A percentile compares a stretch with the other conserved stretches of the same genome.
Evolutionary conservation across 2,113 vertebrate genomes (phyloP).

Genomic region (Mobula hypostoma): DNA sequence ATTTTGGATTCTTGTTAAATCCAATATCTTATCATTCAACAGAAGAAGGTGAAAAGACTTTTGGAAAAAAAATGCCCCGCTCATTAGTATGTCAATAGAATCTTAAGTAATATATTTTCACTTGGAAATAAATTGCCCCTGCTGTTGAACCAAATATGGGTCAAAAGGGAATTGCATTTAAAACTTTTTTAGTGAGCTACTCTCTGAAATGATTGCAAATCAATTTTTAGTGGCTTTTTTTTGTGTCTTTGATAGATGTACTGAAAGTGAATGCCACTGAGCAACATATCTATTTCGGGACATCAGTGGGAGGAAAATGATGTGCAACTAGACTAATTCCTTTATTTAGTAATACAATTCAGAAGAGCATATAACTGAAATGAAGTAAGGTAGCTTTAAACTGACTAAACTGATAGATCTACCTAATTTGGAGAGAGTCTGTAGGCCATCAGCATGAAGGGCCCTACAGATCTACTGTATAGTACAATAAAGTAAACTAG

Average conservation of each 20-base stretch:
- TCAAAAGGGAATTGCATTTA: constrained; percentile 4
- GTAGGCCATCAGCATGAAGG: background rate
- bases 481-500: background rate
- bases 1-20: constrained; percentile 26
- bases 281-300: background rate
- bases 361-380: background rate
- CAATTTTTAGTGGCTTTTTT: constrained; percentile 2
- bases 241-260: constrained; percentile 10
- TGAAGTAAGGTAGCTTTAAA: background rate
- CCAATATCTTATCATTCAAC: background rate
- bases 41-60: background rate
- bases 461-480: background rate
- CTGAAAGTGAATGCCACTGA: background rate
- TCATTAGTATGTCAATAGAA: background rate
- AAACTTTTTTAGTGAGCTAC: background rate
- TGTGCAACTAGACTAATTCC: background rate
- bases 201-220: constrained; percentile 19
- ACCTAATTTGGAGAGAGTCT: background rate
- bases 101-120: background rate
- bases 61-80: too few species aligned
- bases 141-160: background rate
- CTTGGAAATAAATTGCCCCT: background rate
- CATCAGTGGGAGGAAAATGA: constrained; percentile 13
- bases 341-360: constrained; percentile 23
- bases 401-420: background rate